Base-by-base conservation (phyloP, 2,797 vertebrate species). In the Melanotaenia parkinsoni region DNA sequence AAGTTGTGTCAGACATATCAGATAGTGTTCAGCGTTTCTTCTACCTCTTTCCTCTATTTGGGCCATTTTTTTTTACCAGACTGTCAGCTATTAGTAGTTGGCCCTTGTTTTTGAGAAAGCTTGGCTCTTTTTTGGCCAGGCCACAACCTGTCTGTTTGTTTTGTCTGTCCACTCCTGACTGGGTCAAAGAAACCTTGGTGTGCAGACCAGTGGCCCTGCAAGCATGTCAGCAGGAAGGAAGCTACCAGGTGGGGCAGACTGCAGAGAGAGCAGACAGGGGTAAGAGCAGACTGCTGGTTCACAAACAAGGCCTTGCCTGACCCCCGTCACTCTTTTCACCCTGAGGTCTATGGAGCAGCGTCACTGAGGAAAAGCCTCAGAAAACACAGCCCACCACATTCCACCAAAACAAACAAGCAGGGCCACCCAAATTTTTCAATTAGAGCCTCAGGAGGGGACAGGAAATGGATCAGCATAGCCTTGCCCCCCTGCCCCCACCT, bases 351-450 rank as follows among this genome's bases (percentile, higher is more conserved):
- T 86, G 92, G 95, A 91, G 88, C 90, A 91, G 95, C 91, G 92
- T 94, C 93, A 94, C 94, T 94, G 95, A 96, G 95, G 95, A 96
- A 94, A 94, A 95, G 93, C 94, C 94, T 94, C 90, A 96, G 96
- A 97, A 97, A 96, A 95, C 63, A 95, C 93, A 96, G 93, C 95
- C 96, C 94, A 91, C 94, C 93, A 90, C 96, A 96, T 96, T 97
- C 95, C 95, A 95, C 93, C 92, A 96, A 96, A 96, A 96, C 96
- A 97, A 97, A 98, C 96, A 96, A 96, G 95, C 94, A 96, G 95
- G 96, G 96, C 97, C 97, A 98, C 97, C 97, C 97, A 97, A 96
- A 96, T 96, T 95, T 91, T 97, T 96, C 96, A 97, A 97, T 98
- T 97, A 98, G 94, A 95, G 95, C 94, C 92, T 83, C 81, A 90